Evolutionary conservation across 2,888 invertebrate species (phyloP).

Genomic region (Ophion obscuratus): DNA sequence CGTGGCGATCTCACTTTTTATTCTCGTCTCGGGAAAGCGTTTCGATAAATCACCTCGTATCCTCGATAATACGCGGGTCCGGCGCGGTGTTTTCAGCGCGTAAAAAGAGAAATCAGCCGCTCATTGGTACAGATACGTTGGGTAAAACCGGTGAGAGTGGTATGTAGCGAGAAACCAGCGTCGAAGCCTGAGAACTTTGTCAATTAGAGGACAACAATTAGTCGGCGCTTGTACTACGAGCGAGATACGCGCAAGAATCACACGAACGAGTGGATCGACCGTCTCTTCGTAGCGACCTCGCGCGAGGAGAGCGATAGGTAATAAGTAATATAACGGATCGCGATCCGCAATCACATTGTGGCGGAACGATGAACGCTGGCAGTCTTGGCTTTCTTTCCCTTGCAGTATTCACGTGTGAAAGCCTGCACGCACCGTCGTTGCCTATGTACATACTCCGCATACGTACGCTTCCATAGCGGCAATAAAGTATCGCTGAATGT

Average conservation of each 20-base stretch:
- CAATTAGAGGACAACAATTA: constrained; percentile 82
- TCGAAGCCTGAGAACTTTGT: constrained; percentile 82
- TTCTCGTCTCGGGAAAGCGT: neutral
- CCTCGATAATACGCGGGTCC: neutral
- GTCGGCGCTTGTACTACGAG: constrained; percentile 67
- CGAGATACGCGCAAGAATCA: constrained; percentile 26
- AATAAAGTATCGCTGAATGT: constrained; percentile 50
- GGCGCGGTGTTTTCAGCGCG: constrained; percentile 16
- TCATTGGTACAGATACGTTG: constrained; percentile 33
- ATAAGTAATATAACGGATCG: constrained; percentile 77
- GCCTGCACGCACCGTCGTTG: constrained; percentile 4
- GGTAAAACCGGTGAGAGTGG: constrained; percentile 54
- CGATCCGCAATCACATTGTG: constrained; percentile 46
- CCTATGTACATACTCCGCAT: constrained; percentile 6
- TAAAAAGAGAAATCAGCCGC: constrained; percentile 64
- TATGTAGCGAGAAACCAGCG: constrained; percentile 65
- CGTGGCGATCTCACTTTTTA: neutral
- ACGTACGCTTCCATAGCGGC: constrained; percentile 10
- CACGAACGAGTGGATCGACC: constrained; percentile 8
- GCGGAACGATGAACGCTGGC: constrained; percentile 48
- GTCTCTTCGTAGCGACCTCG: constrained; percentile 1
- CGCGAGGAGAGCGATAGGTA: constrained; percentile 71
- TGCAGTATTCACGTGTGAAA: constrained; percentile 36
- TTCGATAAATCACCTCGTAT: constrained; percentile 5
- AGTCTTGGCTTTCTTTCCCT: constrained; percentile 63